Evolutionary conservation across 2,797 vertebrate species (phyloP), one percentile per base, ranked within the genome.

Genomic region (Sylvilagus floridanus): DNA sequence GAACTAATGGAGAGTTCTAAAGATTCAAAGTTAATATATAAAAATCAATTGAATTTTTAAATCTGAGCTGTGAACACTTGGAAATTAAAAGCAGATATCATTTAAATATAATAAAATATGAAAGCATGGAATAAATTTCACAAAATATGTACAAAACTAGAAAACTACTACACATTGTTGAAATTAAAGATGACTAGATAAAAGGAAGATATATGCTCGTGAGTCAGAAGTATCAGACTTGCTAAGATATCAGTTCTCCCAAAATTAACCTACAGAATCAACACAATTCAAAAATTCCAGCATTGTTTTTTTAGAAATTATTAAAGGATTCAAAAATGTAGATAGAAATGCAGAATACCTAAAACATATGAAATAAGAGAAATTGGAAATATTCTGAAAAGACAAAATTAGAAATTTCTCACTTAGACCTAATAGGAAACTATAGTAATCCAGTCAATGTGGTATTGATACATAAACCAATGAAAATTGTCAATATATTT

Each of bases 381-480:
- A 50, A 24, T 14, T 52, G 4, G 16, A 28, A 92, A 22, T 30
- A 9, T 91, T 91, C 84, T 47, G 16, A 84, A 76, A 83, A 71
- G 69, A 77, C 24, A 89, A 94, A 79, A 12, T 65, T 66, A 9
- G 11, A 93, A 90, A 13, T 92, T 35, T 88, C 84, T 52, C 76
- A 88, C 16, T 82, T 9, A 78, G 12, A 79, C 28, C 82, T 71
- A 47, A 22, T 52, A 76, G 78, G 79, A 90, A 90, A 37, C 30
- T 76, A 50, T 8, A 57, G 57, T 65, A 82, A 79, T 73, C 65
- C 88, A 92, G 65, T 69, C 26, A 87, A 19, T 73, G 66, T 73
- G 50, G 24, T 73, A 88, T 22, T 88, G 73, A 81, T 50, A 78
- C 69, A 66, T 30, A 71, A 72, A 68, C 85, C 57, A 90, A 85